Percentiles rank a stretch among this genome's conserved stretches.
Evolutionary conservation across 2,888 invertebrate genomes (phyloP).

Genomic region (Dromius quadrimaculatus): DNA sequence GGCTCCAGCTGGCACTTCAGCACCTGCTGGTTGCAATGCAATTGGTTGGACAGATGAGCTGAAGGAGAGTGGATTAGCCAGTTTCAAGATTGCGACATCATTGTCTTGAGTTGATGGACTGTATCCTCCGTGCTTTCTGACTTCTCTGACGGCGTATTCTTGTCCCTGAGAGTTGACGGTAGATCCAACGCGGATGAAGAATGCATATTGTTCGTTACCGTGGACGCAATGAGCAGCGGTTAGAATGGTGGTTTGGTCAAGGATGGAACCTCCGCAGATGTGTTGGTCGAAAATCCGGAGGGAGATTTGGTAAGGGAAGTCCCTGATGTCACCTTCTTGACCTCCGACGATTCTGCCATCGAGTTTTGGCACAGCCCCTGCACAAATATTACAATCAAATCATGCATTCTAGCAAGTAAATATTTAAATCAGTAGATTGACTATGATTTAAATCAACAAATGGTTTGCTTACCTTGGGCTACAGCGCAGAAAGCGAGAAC

Average conservation of each 20-base stretch:
- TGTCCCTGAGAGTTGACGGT: neutral
- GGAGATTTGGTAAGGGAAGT: constrained; percentile 39
- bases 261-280: constrained; percentile 34
- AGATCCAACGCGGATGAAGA: constrained; percentile 22
- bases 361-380: neutral
- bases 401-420: too few species aligned
- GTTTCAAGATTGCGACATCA: constrained; percentile 36
- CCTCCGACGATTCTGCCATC: constrained; percentile 34
- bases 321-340: neutral
- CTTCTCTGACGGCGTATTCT: neutral
- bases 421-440: too few species aligned
- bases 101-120: neutral
- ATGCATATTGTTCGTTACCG: constrained; percentile 8
- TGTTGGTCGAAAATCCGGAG: constrained; percentile 23
- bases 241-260: constrained; percentile 34
- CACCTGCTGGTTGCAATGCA: neutral
- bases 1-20: neutral
- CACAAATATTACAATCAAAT: constrained; percentile 1
- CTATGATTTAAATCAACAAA: too few species aligned
- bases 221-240: constrained; percentile 40
- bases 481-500: neutral
- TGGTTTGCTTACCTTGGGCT: neutral
- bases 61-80: neutral
- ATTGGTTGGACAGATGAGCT: neutral
- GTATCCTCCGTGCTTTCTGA: neutral